These are phyloP conservation scores for Carduelis carduelis DNA, from an alignment of 2,797 vertebrate genomes.

Conservation along the genomic window DNA sequence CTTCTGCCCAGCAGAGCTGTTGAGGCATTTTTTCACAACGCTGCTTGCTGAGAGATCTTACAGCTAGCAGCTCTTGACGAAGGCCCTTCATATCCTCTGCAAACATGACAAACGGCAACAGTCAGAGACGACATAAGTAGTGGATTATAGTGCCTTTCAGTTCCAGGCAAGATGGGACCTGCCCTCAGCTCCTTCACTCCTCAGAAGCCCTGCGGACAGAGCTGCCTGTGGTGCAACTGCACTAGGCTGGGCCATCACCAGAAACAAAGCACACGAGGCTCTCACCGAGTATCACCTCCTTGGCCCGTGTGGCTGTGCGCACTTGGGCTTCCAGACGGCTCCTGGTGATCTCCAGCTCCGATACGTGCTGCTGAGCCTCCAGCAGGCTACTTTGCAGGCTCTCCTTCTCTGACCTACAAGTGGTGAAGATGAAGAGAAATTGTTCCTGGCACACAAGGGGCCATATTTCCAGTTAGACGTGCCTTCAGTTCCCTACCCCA, in stretches of 20 bases:
- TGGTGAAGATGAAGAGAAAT: not conserved
- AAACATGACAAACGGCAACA: not conserved
- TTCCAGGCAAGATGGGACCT: not conserved
- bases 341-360: constrained; percentile 72
- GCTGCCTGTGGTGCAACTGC: too few species aligned
- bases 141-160: not conserved
- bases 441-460: not conserved
- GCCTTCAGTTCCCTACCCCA: not conserved
- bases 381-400: constrained; percentile 69
- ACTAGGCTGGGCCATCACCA: too few species aligned
- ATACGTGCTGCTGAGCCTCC: constrained; percentile 75
- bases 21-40: constrained; percentile 52
- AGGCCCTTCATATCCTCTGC: constrained; percentile 83
- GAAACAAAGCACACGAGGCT: too few species aligned
- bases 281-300: too few species aligned
- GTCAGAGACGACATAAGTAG: not conserved
- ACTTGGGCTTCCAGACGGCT: constrained; percentile 78
- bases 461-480: not conserved
- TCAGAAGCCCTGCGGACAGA: too few species aligned
- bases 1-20: constrained; percentile 36
- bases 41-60: constrained; percentile 39
- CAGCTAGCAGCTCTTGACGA: constrained; percentile 73
- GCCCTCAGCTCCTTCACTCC: too few species aligned
- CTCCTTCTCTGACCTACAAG: constrained; percentile 35
- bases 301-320: not conserved